phyloP scores from a whole-genome alignment of 2,113 vertebrate species.

The Cavia porcellus region DNA sequence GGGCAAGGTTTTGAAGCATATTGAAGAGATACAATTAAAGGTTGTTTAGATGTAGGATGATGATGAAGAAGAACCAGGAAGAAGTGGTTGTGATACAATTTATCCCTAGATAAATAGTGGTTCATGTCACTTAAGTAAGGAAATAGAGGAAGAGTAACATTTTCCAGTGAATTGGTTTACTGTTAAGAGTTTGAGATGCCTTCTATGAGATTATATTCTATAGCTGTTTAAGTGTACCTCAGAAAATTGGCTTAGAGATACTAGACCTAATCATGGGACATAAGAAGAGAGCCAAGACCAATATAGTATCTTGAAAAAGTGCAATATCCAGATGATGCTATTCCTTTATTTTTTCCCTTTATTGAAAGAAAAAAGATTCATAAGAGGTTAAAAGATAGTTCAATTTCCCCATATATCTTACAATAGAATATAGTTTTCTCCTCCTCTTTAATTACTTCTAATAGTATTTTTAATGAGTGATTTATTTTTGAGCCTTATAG shows the following conservation, averaged over 20 bases:
- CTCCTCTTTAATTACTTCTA: neutral
- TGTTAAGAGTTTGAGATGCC: neutral
- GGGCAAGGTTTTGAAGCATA: neutral
- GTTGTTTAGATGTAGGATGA: neutral
- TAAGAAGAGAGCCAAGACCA: neutral
- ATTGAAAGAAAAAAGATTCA: neutral
- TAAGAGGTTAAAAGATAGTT: neutral
- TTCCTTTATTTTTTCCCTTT: neutral
- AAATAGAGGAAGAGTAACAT: neutral
- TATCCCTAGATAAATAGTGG: neutral
- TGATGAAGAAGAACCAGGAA: neutral
- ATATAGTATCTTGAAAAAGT: neutral
- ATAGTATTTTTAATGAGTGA: neutral
- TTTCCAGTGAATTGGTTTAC: neutral
- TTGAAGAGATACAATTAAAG: neutral
- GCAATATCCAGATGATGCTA: neutral
- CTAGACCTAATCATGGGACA: neutral
- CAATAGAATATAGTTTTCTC: neutral
- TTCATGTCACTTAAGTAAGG: neutral
- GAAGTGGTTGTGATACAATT: neutral
- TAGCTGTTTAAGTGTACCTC: neutral
- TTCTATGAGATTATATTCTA: neutral
- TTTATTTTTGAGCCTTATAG: slow-evolving; percentile 16
- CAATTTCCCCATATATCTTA: neutral
- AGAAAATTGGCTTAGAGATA: neutral